A percentile compares a stretch with the other conserved stretches of the same genome.
phyloP scores from a whole-genome alignment of 2,888 invertebrate species.

The Drosophila pseudotakahashii region DNA sequence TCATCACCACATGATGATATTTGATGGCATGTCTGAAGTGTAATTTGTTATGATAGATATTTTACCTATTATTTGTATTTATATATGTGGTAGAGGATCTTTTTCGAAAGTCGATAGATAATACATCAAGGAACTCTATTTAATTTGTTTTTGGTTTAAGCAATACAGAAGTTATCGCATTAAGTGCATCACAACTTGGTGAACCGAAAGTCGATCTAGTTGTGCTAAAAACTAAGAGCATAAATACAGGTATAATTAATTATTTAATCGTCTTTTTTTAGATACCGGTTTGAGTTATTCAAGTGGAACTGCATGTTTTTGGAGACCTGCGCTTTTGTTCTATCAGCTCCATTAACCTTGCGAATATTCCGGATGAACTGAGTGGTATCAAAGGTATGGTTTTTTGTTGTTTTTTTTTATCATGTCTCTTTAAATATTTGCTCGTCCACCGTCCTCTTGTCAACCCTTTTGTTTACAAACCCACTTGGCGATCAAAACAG shows the following conservation, averaged over 20 bases:
- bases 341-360: not conserved
- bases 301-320: not conserved
- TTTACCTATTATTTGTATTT: too few relatives aligned
- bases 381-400: not conserved
- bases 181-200: too few relatives aligned
- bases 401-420: not conserved
- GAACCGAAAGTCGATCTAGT: not conserved
- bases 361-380: not conserved
- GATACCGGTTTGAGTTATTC: not conserved
- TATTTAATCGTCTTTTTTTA: not conserved
- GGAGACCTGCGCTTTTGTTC: not conserved
- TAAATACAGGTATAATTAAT: not conserved
- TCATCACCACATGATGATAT: too few relatives aligned
- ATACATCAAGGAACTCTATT: too few relatives aligned
- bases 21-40: too few relatives aligned
- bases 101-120: too few relatives aligned
- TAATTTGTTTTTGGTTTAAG: too few relatives aligned
- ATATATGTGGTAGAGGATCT: too few relatives aligned
- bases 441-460: not conserved
- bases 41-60: too few relatives aligned
- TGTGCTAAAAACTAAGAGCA: not conserved
- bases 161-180: too few relatives aligned
- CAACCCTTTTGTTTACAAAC: not conserved
- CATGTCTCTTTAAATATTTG: conserved; percentile 2
- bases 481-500: not conserved